Evolutionary conservation across 2,113 vertebrate genomes (phyloP), one percentile per base, ranked within the genome.

Genomic region (Maccullochella peelii): DNA sequence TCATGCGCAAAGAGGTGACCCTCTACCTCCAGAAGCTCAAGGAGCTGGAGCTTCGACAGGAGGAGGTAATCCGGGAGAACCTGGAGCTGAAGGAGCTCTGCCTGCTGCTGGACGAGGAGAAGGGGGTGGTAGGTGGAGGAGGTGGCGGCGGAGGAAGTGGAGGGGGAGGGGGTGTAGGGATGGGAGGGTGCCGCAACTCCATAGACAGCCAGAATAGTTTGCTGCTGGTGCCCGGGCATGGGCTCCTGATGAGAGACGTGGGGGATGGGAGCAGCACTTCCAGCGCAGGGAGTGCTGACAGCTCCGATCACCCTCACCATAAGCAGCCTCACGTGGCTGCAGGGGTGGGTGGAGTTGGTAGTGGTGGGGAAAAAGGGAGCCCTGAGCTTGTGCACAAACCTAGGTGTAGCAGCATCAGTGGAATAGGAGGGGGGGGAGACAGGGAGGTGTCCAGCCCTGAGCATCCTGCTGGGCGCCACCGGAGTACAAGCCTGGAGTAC

Each of bases 1-100:
- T 99, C 83, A 98, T 99, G 98, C 97, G 98, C 92, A 99, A 98
- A 93, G 98, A 99, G 90, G 98, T 99, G 91, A 96, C 97, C 57
- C 95, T 99, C 2, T 99, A 99, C 83, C 92, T 99, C 67, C 98
- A 98, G 94, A 99, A 98, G 90, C 96, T 99, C 83, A 98, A 98
- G 85, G 98, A 99, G 79, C 92, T 99, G 91, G 98, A 99, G 92
- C 94, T 95, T 78, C 96, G 96, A 65, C 98, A 99, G 86, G 98
- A 99, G 77, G 98, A 99, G 81, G 97, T 99, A 21, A 95, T 99
- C 72, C 96, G 96, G 80, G 98, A 99, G 91, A 99, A 99, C 89
- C 78, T 97, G 95, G 98, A 99, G 91, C 96, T 99, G 82, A 98
- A 97, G 91, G 98, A 99, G 85, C 90, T 99, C 73, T 99, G 98